These are phyloP conservation scores for Halocaridina rubra DNA, from an alignment of 2,888 invertebrate species.

Conservation along the genomic window DNA sequence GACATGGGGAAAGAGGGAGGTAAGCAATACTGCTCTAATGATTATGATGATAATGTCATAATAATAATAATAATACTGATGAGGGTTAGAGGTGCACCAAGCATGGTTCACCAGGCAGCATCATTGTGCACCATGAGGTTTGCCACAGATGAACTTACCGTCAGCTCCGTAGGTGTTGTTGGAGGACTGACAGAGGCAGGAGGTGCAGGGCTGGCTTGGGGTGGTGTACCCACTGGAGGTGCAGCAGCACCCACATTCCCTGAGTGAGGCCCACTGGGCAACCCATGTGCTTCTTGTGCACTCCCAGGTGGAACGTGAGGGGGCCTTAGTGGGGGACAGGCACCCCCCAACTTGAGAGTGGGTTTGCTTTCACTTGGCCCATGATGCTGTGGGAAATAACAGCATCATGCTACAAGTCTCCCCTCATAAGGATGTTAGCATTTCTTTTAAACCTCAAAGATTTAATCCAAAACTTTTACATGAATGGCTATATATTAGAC, in stretches of 20 bases:
- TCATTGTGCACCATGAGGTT: conserved; percentile 13
- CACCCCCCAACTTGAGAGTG: conserved; percentile 40
- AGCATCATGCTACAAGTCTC: conserved; percentile 40
- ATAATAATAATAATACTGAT: too few species aligned
- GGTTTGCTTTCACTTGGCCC: conserved; percentile 52
- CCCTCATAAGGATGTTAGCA: too few species aligned
- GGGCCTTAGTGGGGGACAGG: conserved; percentile 19
- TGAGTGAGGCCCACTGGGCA: conserved; percentile 49
- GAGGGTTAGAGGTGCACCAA: conserved; percentile 28
- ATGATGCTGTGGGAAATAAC: conserved; percentile 55
- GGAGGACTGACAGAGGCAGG: conserved; percentile 53
- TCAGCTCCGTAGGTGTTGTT: conserved; percentile 48
- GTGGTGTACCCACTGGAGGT: conserved; percentile 50
- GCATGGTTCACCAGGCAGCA: conserved; percentile 40
- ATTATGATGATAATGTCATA: too few species aligned
- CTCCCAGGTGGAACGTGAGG: conserved; percentile 33
- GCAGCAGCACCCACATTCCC: conserved; percentile 42
- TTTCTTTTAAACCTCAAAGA: too few species aligned
- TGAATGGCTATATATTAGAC: too few species aligned
- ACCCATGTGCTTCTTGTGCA: conserved; percentile 48
- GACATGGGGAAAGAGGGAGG: neutral
- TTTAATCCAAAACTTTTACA: too few species aligned
- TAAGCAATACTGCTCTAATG: too few species aligned
- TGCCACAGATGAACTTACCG: conserved; percentile 42
- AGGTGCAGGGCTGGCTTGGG: conserved; percentile 53